phyloP scores from a whole-genome alignment of 2,113 vertebrate genomes.

The Oreotrochilus melanogaster region DNA sequence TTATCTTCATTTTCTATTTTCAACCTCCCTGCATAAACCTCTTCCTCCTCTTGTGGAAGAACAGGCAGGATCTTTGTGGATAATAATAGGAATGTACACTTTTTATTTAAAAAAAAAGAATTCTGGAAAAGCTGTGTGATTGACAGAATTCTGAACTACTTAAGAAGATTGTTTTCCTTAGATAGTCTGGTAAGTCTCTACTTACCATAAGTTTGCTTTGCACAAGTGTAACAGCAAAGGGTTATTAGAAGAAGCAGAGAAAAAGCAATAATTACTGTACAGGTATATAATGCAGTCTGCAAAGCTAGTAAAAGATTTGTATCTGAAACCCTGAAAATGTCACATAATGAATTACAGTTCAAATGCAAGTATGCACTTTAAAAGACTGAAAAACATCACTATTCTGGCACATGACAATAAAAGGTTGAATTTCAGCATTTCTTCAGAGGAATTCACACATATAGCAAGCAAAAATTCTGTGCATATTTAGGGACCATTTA shows the following conservation, averaged over 20 bases:
- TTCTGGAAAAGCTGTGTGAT: background rate
- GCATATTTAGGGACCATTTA: background rate
- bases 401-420: background rate
- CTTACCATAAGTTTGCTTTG: background rate
- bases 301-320: background rate
- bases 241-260: background rate
- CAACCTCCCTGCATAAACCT: background rate
- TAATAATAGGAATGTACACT: background rate
- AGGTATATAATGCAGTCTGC: background rate
- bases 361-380: background rate
- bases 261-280: background rate
- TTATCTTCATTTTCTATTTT: background rate
- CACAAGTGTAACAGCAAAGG: background rate
- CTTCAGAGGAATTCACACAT: background rate
- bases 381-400: background rate
- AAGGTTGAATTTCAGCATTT: slow-evolving; percentile 16
- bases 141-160: background rate
- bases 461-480: background rate
- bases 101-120: background rate
- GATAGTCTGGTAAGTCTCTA: background rate
- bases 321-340: background rate
- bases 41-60: background rate
- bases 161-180: background rate
- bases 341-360: background rate
- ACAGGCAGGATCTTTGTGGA: background rate